Conservation (phyloP, 2,888 invertebrate species). For the Syritta pipiens region DNA sequence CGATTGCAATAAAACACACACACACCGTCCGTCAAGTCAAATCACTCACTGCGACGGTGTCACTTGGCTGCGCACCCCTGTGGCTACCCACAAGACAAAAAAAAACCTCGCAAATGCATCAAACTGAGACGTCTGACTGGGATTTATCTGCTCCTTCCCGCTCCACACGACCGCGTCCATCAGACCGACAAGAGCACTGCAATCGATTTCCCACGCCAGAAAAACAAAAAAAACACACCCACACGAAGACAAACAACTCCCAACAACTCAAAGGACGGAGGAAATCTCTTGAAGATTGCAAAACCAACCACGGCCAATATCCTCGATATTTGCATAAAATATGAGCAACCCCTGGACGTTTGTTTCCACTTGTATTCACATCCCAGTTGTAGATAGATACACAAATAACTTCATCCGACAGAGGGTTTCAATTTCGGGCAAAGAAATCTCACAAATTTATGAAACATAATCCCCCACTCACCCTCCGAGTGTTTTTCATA, state of each 20-base stretch:
- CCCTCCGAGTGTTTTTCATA: not conserved
- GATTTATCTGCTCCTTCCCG: conserved; percentile 20
- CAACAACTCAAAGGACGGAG: too few relatives aligned
- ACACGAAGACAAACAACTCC: too few relatives aligned
- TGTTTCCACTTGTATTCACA: too few relatives aligned
- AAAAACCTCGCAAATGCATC: conserved; percentile 45
- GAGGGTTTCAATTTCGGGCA: too few relatives aligned
- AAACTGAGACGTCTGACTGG: conserved; percentile 36
- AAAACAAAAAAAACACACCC: too few relatives aligned
- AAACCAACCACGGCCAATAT: too few relatives aligned
- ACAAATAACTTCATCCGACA: not conserved
- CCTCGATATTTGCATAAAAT: too few relatives aligned
- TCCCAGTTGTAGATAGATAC: too few relatives aligned
- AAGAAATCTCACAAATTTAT: not conserved
- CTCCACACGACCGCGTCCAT: not conserved
- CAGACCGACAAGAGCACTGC: not conserved
- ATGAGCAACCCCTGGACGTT: too few relatives aligned
- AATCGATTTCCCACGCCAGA: not conserved
- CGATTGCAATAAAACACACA: not conserved
- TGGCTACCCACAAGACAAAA: not conserved
- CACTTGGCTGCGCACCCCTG: not conserved
- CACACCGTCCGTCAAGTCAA: not conserved
- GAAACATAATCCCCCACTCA: not conserved
- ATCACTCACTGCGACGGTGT: conserved; percentile 11
- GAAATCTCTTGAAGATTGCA: too few relatives aligned